Evolutionary conservation across 2,888 invertebrate species (phyloP), one percentile per base, ranked within the genome.

Genomic region (Cataglyphis livida): DNA sequence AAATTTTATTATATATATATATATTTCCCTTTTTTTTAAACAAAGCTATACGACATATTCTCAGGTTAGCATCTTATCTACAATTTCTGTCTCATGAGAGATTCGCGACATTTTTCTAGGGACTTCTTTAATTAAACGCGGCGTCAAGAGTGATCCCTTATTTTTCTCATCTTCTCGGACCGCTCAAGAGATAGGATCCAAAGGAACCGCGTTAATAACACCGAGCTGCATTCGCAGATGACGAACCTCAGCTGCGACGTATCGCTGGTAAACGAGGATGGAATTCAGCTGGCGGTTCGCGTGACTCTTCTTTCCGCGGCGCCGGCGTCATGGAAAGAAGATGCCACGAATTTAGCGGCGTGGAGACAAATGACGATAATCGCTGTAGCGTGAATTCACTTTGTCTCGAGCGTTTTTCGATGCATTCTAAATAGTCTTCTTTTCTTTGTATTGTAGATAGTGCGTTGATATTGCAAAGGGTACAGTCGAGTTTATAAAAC

Each of bases 401-500:
- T 81, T n/a, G 35, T 62, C 18, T 66, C 44, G 28, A 61, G 41
- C 62, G 35, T 44, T 10, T 44, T 12, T 18, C 57, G 12, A 28
- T 3, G 18, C 18, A 44, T 59, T 25, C 28, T 32, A 62, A 62
- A 59, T 18, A 61, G 35, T 65, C 12, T 57, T 41, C 0, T 48
- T 15, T 48, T 25, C 28, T 70, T 70, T 21, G 12, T 35, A 18
- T 66, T n/a, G 48, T 32, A 32, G 9, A 66, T 12, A 18, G 32
- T 15, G 9, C 6, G 10, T n/a, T 21, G 35, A 35, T 48, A 48
- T 28, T 18, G 1, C 5, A n/a, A 59, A 15, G 21, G 59, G 12
- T 25, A 25, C n/a, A 9, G 76, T 21, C 70, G 74, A 81, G 73
- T 76, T 74, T 82, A 75, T 73, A 65, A 81, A 76, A 82, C 64